Base-by-base conservation (phyloP, 1,140 invertebrate genomes). In the Potamilus streckersoni region DNA sequence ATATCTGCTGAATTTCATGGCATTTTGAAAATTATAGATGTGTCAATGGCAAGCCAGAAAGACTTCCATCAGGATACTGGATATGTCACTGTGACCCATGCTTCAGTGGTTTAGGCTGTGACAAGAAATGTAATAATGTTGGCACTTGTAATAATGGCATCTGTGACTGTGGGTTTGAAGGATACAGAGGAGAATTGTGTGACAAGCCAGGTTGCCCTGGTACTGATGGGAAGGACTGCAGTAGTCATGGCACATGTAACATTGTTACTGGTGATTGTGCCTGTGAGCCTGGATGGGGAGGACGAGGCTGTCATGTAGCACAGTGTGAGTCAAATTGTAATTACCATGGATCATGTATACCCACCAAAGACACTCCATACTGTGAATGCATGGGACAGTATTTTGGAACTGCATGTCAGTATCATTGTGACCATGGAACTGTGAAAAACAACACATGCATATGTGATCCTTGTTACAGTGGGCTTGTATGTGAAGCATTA, bases 171-270 rank as follows among this genome's bases (percentile, higher is more conserved):
- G 81, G 83, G 1, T 80, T 77, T 49, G 78, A 77, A 19, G 81
- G 83, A 56, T 82, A 74, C 58, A 76, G 79, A 56, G 83, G 83
- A 74, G 74, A 79, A 11, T 78, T 78, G 76, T 84, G 83, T 72
- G 73, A 83, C 55, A 77, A 80, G 15, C 69, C 75, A 31, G 81
- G 83, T 0, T 84, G 83, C 79, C 83, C 75, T 55, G 73, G 62
- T 49, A 56, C 65, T 55, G 38, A 11, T 49, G 81, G 81, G 17
- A 68, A 23, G 57, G 74, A 69, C 61, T 69, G 65, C 70, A 78
- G 75, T 27, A 80, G 76, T 13, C 78, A 79, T 73, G 83, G 83
- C 23, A 76, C 63, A 56, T 83, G 82, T 77, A 83, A 79, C 65
- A 65, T 68, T 12, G 81, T 71, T 14, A 74, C 73, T 38, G 73